These are phyloP conservation scores for Urocitellus parryii DNA, from an alignment of 2,113 vertebrate species.

Conservation along the genomic window DNA sequence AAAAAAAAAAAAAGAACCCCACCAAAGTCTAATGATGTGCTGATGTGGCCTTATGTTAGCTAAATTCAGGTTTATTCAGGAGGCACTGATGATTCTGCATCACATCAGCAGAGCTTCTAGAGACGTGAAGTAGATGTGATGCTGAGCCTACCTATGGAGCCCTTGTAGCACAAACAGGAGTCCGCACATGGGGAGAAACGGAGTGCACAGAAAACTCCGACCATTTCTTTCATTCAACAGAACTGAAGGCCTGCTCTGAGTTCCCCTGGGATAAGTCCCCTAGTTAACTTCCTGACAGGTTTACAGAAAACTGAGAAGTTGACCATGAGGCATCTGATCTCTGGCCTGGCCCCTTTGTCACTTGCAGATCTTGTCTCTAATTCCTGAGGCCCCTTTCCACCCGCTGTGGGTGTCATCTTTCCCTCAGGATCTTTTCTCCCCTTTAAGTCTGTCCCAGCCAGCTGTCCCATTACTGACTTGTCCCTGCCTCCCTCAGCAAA, in stretches of 20 bases:
- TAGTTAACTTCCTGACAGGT: background rate
- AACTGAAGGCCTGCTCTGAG: background rate
- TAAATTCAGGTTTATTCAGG: background rate
- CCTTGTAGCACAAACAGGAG: background rate
- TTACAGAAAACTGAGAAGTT: background rate
- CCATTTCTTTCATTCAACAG: background rate
- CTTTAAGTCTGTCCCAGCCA: background rate
- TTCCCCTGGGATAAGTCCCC: background rate
- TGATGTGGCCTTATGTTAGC: background rate
- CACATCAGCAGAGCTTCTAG: background rate
- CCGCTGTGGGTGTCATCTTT: background rate
- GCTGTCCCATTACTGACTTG: background rate
- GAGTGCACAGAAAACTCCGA: background rate
- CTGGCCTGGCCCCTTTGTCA: background rate
- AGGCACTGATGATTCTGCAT: background rate
- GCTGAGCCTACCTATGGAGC: too few species aligned
- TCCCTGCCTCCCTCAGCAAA: slow-evolving; percentile 38
- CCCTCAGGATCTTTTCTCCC: background rate
- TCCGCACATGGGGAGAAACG: background rate
- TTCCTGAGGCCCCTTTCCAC: background rate
- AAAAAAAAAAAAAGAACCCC: too few species aligned
- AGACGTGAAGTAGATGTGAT: background rate
- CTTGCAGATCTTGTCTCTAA: background rate
- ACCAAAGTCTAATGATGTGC: background rate
- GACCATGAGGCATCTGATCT: background rate